phyloP scores from a whole-genome alignment of 2,888 invertebrate species.

The Drosophila mercatorum region DNA sequence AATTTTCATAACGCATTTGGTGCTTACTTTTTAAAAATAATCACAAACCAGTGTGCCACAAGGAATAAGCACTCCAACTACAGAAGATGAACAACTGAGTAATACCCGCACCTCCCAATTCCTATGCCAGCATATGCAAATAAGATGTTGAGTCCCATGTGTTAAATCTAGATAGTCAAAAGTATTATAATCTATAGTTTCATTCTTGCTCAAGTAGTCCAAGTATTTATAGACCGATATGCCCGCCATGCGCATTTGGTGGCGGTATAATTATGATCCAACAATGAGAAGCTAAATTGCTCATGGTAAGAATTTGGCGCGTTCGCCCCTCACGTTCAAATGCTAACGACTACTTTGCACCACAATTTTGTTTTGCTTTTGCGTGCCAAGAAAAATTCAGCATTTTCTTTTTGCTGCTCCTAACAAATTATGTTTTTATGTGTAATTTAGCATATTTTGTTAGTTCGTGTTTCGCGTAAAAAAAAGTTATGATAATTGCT shows the following conservation, averaged over 20 bases:
- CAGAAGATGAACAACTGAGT: neutral
- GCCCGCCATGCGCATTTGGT: neutral
- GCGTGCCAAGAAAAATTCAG: conserved; percentile 63
- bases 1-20: conserved; percentile 63
- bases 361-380: conserved; percentile 21
- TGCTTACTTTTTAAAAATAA: conserved; percentile 56
- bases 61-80: conserved; percentile 13
- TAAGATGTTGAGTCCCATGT: neutral
- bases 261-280: conserved; percentile 42
- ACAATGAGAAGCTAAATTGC: conserved; percentile 61
- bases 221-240: neutral
- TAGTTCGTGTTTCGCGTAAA: conserved; percentile 28
- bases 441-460: conserved; percentile 59
- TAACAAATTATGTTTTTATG: conserved; percentile 58
- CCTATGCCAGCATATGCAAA: neutral
- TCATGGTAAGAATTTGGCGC: conserved; percentile 7
- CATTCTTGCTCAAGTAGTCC: too few species aligned
- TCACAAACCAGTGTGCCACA: conserved; percentile 24
- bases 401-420: conserved; percentile 20
- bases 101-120: neutral
- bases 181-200: too few species aligned
- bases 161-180: neutral
- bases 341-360: conserved; percentile 13
- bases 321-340: conserved; percentile 5
- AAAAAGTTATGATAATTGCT: conserved; percentile 59